Percentiles rank a stretch among this genome's conserved stretches.
These are phyloP conservation scores for Calypte anna DNA, from an alignment of 2,113 vertebrate species.

Conservation along the genomic window DNA sequence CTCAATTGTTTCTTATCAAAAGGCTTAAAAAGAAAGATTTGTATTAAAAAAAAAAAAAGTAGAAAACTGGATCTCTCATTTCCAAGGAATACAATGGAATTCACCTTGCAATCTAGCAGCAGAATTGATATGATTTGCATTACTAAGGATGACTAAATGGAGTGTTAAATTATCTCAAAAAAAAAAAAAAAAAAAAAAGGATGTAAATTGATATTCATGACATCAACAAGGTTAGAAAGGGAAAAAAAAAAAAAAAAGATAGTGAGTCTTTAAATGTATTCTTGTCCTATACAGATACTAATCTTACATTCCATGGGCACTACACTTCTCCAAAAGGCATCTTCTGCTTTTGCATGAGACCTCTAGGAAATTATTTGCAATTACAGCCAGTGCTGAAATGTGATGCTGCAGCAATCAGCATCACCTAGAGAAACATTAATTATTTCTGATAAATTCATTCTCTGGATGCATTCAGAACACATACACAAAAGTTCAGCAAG, in stretches of 20 bases:
- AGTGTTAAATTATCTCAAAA: constrained; percentile 68
- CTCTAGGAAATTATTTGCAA: constrained; percentile 61
- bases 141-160: constrained; percentile 70
- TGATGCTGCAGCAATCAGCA: constrained; percentile 32
- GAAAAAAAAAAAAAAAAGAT: neutral
- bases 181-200: constrained; percentile 14
- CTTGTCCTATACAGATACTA: constrained; percentile 24
- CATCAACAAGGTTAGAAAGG: constrained; percentile 47
- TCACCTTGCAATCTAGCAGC: constrained; percentile 61
- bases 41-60: constrained; percentile 43
- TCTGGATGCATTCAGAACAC: neutral
- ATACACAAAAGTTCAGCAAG: neutral
- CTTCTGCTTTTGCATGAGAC: constrained; percentile 37
- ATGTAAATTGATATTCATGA: constrained; percentile 36
- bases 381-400: constrained; percentile 17
- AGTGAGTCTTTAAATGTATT: neutral
- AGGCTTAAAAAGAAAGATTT: constrained; percentile 18
- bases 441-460: constrained; percentile 58
- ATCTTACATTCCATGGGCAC: constrained; percentile 19
- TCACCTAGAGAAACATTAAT: constrained; percentile 51
- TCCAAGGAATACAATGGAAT: constrained; percentile 57
- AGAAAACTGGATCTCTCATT: constrained; percentile 56
- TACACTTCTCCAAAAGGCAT: constrained; percentile 18
- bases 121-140: constrained; percentile 60
- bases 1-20: constrained; percentile 39